These are phyloP conservation scores for Myotis brandtii DNA, from an alignment of 2,113 vertebrate genomes.

Conservation along the genomic window DNA sequence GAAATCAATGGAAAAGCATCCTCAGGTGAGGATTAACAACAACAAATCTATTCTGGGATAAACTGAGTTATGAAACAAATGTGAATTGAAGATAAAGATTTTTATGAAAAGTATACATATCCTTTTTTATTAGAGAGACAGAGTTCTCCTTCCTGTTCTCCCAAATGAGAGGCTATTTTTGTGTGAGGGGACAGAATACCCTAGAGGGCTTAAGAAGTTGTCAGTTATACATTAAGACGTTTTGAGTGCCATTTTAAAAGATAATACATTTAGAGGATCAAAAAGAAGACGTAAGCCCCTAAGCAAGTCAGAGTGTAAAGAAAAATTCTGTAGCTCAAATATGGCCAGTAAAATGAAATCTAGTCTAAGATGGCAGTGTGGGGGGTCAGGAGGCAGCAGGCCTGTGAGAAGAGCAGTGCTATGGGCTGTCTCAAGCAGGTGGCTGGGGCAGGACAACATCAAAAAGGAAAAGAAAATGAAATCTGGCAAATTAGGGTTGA, in stretches of 20 bases:
- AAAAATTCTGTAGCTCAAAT: background rate
- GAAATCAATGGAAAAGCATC: too few relatives aligned
- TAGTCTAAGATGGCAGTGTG: background rate
- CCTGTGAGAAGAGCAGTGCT: too few relatives aligned
- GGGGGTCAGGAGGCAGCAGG: fast-evolving
- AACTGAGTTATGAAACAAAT: constrained; percentile 52
- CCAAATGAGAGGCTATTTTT: constrained; percentile 23
- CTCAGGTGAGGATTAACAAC: too few relatives aligned
- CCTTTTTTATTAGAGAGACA: constrained; percentile 4
- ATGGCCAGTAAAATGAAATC: background rate
- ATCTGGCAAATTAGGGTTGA: background rate
- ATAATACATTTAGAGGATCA: background rate
- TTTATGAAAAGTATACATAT: background rate
- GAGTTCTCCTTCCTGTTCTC: background rate
- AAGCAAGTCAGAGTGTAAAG: constrained; percentile 7
- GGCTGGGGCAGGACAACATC: background rate
- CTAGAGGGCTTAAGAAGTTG: background rate
- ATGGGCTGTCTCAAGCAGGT: too few relatives aligned
- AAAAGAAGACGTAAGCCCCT: constrained; percentile 1
- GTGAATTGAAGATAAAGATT: constrained; percentile 1
- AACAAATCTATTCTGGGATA: background rate
- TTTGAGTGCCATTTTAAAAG: constrained; percentile 29
- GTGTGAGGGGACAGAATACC: background rate
- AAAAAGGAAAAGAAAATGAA: background rate
- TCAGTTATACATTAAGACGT: constrained; percentile 1